Percentiles rank a stretch among this genome's conserved stretches.
phyloP scores from a whole-genome alignment of 1,140 invertebrate genomes.

The Battus philenor region DNA sequence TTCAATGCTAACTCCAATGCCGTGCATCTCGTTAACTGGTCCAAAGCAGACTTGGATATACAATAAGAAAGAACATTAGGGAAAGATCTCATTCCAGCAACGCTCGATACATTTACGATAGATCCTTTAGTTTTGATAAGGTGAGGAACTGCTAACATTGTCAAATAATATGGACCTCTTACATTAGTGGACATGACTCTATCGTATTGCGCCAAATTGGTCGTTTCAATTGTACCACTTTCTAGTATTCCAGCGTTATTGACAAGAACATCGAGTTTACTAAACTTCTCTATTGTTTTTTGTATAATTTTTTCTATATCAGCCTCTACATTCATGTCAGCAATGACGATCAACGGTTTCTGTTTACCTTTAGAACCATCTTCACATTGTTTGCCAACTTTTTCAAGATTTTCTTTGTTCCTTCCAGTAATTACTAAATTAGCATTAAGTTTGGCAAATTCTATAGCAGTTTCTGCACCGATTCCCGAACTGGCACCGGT shows the following conservation, averaged over 20 bases:
- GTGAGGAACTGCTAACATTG: slow-evolving; percentile 84
- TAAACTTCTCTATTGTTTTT: slow-evolving; percentile 76
- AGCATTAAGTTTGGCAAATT: slow-evolving; percentile 85
- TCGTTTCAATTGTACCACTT: slow-evolving; percentile 83
- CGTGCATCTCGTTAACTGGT: slow-evolving; percentile 86
- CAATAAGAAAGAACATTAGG: slow-evolving; percentile 82
- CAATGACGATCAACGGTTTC: slow-evolving; percentile 76
- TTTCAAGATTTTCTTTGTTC: slow-evolving; percentile 51
- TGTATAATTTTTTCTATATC: slow-evolving; percentile 80
- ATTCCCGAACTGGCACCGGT: slow-evolving; percentile 92
- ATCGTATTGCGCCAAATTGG: slow-evolving; percentile 84
- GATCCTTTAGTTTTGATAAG: slow-evolving; percentile 83
- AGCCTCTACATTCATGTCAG: slow-evolving; percentile 81
- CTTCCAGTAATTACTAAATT: slow-evolving; percentile 80
- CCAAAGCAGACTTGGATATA: slow-evolving; percentile 88
- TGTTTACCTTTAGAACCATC: slow-evolving; percentile 47
- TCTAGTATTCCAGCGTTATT: slow-evolving; percentile 86
- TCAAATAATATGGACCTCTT: slow-evolving; percentile 83
- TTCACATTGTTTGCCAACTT: slow-evolving; percentile 79
- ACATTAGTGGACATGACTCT: slow-evolving; percentile 86
- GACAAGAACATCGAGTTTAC: slow-evolving; percentile 82
- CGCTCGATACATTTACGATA: slow-evolving; percentile 90
- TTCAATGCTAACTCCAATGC: slow-evolving; percentile 83
- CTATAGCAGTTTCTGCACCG: slow-evolving; percentile 86
- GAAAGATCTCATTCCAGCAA: slow-evolving; percentile 84